phyloP scores from a whole-genome alignment of 2,113 vertebrate species.

The Pao palembangensis region DNA sequence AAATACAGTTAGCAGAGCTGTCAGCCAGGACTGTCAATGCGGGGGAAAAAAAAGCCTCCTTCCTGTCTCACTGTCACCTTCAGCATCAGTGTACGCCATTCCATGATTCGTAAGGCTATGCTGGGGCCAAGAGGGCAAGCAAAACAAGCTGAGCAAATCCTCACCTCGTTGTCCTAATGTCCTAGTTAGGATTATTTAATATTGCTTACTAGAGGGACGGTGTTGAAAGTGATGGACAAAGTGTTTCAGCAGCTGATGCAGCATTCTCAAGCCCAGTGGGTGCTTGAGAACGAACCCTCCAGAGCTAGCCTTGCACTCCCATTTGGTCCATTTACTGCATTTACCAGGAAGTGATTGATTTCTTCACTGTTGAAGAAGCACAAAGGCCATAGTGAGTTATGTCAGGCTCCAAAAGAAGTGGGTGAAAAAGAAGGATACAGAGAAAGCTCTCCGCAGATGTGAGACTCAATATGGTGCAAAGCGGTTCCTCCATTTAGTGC shows the following conservation, averaged over 20 bases:
- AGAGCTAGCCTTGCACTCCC: conserved; percentile 31
- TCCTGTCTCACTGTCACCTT: conserved; percentile 45
- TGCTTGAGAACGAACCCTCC: conserved; percentile 39
- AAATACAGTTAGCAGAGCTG: conserved; percentile 53
- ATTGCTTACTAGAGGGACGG: conserved; percentile 58
- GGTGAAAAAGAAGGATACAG: background rate
- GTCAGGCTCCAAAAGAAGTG: conserved; percentile 3
- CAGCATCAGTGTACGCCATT: conserved; percentile 14
- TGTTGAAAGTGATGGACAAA: conserved; percentile 55
- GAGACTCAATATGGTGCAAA: conserved; percentile 13
- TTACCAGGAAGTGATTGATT: conserved; percentile 25
- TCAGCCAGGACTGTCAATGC: conserved; percentile 46
- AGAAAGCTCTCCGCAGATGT: conserved; percentile 6
- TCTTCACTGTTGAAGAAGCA: conserved; percentile 32
- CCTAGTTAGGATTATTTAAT: conserved; percentile 67
- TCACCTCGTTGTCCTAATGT: conserved; percentile 41
- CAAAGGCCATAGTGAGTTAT: conserved; percentile 18
- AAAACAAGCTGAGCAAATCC: conserved; percentile 55
- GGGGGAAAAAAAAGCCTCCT: conserved; percentile 39
- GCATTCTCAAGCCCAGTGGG: conserved; percentile 57
- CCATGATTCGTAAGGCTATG: background rate
- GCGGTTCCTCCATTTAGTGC: conserved; percentile 12
- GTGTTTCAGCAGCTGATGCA: conserved; percentile 62
- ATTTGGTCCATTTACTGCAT: conserved; percentile 44
- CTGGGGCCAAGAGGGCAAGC: conserved; percentile 40